A percentile compares a stretch with the other conserved stretches of the same genome.
These are phyloP conservation scores for Drosophila mimetica DNA, from an alignment of 2,888 invertebrate genomes.

Conservation along the genomic window DNA sequence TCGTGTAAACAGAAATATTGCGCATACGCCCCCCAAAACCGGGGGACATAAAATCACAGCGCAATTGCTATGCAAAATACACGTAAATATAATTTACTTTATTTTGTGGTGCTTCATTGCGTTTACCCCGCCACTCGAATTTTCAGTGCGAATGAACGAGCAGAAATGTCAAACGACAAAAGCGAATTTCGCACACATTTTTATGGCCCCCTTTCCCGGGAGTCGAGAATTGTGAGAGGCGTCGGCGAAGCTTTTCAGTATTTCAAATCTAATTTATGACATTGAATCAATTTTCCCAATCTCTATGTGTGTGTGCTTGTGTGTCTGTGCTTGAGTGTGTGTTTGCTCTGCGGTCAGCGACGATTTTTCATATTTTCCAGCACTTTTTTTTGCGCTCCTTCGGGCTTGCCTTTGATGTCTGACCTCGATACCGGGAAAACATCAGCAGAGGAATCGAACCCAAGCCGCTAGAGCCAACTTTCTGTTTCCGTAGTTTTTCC, in stretches of 20 bases:
- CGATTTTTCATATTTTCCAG: constrained; percentile 76
- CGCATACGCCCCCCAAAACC: constrained; percentile 43
- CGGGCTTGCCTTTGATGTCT: constrained; percentile 66
- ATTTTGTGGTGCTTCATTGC: constrained; percentile 66
- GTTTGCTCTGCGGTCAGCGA: constrained; percentile 65
- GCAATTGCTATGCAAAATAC: constrained; percentile 75
- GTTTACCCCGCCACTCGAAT: constrained; percentile 10
- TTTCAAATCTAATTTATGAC: constrained; percentile 81
- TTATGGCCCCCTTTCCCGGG: constrained; percentile 58
- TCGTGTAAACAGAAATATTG: constrained; percentile 61
- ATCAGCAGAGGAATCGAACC: constrained; percentile 57
- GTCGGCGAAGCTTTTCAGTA: constrained; percentile 60
- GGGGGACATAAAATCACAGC: constrained; percentile 44
- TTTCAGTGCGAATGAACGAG: constrained; percentile 26
- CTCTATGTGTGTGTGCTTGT: constrained; percentile 22
- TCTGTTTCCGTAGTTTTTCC: constrained; percentile 54
- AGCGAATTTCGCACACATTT: constrained; percentile 70
- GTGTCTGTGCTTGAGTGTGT: constrained; percentile 32
- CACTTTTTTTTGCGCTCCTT: constrained; percentile 52
- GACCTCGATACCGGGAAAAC: constrained; percentile 55
- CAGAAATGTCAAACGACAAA: constrained; percentile 60
- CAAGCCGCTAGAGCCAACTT: constrained; percentile 52
- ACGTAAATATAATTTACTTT: constrained; percentile 76
- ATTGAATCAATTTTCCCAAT: constrained; percentile 72
- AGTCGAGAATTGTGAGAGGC: constrained; percentile 8